phyloP scores from a whole-genome alignment of 2,113 vertebrate species.

The Neodon shergylaensis region DNA sequence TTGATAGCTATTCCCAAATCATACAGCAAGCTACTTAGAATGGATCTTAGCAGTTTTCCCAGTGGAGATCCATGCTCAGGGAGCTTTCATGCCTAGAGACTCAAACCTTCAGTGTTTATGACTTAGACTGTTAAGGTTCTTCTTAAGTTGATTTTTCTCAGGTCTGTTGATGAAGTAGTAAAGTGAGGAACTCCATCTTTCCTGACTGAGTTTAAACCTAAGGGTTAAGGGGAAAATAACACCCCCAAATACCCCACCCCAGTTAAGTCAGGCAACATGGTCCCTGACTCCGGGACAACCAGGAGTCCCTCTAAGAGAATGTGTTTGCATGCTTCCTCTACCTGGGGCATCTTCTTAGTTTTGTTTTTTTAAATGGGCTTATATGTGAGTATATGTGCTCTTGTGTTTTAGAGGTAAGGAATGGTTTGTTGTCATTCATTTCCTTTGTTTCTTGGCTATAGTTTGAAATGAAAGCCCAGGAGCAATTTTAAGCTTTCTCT shows the following conservation, averaged over 20 bases:
- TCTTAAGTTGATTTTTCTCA: slow-evolving; percentile 57
- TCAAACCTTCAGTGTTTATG: slow-evolving; percentile 8
- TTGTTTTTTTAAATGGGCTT: neutral
- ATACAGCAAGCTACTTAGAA: slow-evolving; percentile 20
- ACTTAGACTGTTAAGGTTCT: slow-evolving; percentile 20
- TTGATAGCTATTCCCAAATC: slow-evolving; percentile 57
- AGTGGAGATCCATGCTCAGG: slow-evolving; percentile 11
- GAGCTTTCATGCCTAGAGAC: slow-evolving; percentile 29
- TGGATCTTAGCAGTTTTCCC: neutral
- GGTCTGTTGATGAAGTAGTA: slow-evolving; percentile 14
- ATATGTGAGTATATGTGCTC: neutral
- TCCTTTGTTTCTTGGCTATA: slow-evolving; percentile 27
- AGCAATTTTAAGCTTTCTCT: slow-evolving; percentile 35
- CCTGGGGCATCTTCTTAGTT: neutral
- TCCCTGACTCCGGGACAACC: neutral
- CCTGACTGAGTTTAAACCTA: slow-evolving; percentile 11
- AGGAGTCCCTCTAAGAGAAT: neutral
- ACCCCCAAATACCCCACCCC: neutral
- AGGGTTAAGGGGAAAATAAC: neutral
- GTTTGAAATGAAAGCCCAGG: slow-evolving; percentile 56
- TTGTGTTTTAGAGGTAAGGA: slow-evolving; percentile 35
- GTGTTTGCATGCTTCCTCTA: neutral
- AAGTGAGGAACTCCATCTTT: neutral
- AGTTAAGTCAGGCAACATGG: neutral
- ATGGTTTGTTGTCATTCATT: neutral